Percentiles rank a stretch among this genome's conserved stretches.
These are phyloP conservation scores for Crocidura indochinensis DNA, from an alignment of 2,797 vertebrate genomes.

Conservation along the genomic window DNA sequence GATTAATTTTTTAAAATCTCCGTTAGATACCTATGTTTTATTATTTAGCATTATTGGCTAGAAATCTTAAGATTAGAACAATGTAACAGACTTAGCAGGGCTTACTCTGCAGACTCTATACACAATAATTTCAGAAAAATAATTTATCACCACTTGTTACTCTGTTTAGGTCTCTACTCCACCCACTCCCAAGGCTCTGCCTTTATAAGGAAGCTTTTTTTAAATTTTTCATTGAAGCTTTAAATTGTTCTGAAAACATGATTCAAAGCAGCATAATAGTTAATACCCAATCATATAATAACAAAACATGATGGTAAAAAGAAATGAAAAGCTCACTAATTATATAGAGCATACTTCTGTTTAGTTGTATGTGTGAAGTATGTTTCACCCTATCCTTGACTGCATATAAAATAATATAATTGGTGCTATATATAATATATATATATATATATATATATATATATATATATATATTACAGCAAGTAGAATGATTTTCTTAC, in stretches of 20 bases:
- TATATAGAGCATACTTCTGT: background rate
- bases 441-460: too few relatives aligned
- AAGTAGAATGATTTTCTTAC: too few relatives aligned
- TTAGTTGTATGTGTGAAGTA: background rate
- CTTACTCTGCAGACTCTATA: background rate
- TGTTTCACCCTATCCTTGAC: too few relatives aligned
- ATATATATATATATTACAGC: background rate
- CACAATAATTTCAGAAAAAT: background rate
- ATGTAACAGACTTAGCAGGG: background rate
- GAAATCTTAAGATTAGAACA: slow-evolving; percentile 43
- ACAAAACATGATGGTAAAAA: background rate
- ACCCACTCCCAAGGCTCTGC: accelerated
- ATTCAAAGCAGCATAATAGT: background rate
- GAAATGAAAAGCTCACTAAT: background rate
- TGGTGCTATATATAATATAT: background rate
- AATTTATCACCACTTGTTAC: background rate
- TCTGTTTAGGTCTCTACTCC: background rate
- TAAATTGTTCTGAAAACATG: background rate
- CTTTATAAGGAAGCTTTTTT: background rate
- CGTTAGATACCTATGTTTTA: background rate
- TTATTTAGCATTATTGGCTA: slow-evolving; percentile 2
- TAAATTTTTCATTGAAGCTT: background rate
- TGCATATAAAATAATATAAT: too few relatives aligned
- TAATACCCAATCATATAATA: slow-evolving; percentile 1
- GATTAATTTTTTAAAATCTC: slow-evolving; percentile 43